These are phyloP conservation scores for Strix aluco DNA, from an alignment of 2,113 vertebrate species.

Conservation along the genomic window DNA sequence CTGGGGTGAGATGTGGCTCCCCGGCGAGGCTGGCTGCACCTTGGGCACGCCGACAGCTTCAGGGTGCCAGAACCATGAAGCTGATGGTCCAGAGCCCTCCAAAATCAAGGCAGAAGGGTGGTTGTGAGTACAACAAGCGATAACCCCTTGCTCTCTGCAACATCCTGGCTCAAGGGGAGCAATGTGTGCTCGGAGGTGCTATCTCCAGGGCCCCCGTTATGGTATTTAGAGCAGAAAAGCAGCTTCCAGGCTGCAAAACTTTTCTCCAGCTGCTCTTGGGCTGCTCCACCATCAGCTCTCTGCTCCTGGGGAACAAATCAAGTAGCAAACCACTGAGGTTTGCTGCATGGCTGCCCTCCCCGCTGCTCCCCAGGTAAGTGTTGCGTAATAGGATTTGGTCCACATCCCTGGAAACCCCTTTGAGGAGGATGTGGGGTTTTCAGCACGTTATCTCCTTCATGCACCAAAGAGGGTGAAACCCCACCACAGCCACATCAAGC, in stretches of 20 bases:
- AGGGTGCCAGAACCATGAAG: rapidly evolving
- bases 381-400: conserved; percentile 61
- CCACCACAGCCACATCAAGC: not conserved
- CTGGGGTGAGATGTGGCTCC: not conserved
- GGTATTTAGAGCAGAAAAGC: not conserved
- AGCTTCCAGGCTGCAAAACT: not conserved
- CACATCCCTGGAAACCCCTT: not conserved
- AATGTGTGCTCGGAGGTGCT: rapidly evolving
- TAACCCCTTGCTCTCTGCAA: rapidly evolving
- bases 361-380: conserved; percentile 29
- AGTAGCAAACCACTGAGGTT: conserved; percentile 46
- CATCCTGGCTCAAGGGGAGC: not conserved
- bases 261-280: not conserved
- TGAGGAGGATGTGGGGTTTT: conserved; percentile 28
- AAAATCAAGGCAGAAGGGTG: not conserved
- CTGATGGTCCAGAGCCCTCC: not conserved
- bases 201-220: not conserved
- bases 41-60: rapidly evolving
- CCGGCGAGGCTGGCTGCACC: rapidly evolving
- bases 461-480: conserved; percentile 20
- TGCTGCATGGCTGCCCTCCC: conserved; percentile 52
- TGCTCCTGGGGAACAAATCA: conserved; percentile 13
- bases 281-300: not conserved
- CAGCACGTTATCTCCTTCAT: conserved; percentile 43
- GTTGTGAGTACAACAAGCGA: rapidly evolving